Evolutionary conservation across 2,888 invertebrate species (phyloP), one percentile per base, ranked within the genome.

Genomic region (Drosophila anceps): DNA sequence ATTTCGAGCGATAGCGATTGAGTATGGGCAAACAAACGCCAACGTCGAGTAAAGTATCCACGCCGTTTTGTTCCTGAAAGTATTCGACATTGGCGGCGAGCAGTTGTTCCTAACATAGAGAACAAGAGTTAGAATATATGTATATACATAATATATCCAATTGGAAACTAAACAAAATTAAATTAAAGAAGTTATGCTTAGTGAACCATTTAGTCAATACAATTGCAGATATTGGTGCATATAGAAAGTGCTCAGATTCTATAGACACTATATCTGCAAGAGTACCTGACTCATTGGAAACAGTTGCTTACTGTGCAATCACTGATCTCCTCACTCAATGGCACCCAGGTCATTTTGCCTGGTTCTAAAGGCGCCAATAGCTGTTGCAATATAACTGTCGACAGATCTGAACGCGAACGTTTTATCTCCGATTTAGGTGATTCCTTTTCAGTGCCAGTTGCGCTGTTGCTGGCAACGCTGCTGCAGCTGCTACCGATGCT

Each of bases 41-140:
- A 79, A 98, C 95, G 84, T 97, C 96, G 44, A 98, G 94, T 64
- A 98, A 93, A 13, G 96, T 95, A 82, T 97, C 95, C 33, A 97
- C 97, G 1, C 97, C 98, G 82, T 97, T 95, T 72, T 98, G 94
- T 79, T 96, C 95, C 93, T 97, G 96, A 61, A 98, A 94, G 81
- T 95, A 95, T 39, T 96, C 95, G 4, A 96, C 94, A 91, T 98
- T 98, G 60, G 96, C 96, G 68, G 95, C 94, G 65, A 96, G 94
- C 88, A 98, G 95, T 92, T 97, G 95, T 91, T 96, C 95, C 97
- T 97, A 92, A 43, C 93, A 93, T 1, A 50, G 63, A 69, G 8
- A 29, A 46, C 9, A 24, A 2, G 0, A 2, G 10, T 29, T 20
- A 43, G 1, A 13, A 12, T n/a, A n/a, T n/a, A n/a, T n/a, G n/a